Base-by-base conservation (phyloP, 1,140 invertebrate genomes). In the Cardiocondyla obscurior region DNA sequence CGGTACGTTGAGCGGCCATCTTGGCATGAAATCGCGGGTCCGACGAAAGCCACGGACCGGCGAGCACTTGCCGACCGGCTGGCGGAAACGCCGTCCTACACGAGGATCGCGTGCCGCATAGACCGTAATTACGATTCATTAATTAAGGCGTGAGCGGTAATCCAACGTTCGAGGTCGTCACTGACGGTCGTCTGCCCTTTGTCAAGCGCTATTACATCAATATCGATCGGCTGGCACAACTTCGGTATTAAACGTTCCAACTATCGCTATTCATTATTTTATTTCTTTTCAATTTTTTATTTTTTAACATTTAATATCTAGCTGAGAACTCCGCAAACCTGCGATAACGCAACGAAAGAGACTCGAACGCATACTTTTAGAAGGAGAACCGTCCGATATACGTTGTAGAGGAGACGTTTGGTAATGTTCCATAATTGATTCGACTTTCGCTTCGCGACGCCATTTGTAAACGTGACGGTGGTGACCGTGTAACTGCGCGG, bases 81-180 rank as follows among this genome's bases (percentile, higher is more conserved):
- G 88, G 85, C 84, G 85, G 90, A 89, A n/a, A 90, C 86, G 84
- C 84, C 87, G 87, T 84, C 83, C 88, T 86, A 22, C 2, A 39
- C 82, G 81, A 85, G 88, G 81, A 92, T 93, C 90, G 92, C 91
- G 91, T 93, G 92, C 89, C 88, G 90, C 77, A 49, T 79, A 60
- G 60, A 88, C 89, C 90, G 90, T 92, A 93, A 93, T 79, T 69
- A 79, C 90, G 90, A 89, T 92, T 91, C 90, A 92, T 92, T 93
- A 93, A 94, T 94, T 94, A 92, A 88, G 82, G 84, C 85, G 92
- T 91, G 92, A 93, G 88, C 76, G 84, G 42, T 69, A 19, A 74
- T 30, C 57, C 19, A 5, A 55, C n/a, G 3, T 28, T n/a, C 14
- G 16, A 46, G 16, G 2, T 46, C 25, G 22, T 73, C 65, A 22